Conservation (phyloP, 2,888 invertebrate genomes). For the Volucella bombylans region DNA sequence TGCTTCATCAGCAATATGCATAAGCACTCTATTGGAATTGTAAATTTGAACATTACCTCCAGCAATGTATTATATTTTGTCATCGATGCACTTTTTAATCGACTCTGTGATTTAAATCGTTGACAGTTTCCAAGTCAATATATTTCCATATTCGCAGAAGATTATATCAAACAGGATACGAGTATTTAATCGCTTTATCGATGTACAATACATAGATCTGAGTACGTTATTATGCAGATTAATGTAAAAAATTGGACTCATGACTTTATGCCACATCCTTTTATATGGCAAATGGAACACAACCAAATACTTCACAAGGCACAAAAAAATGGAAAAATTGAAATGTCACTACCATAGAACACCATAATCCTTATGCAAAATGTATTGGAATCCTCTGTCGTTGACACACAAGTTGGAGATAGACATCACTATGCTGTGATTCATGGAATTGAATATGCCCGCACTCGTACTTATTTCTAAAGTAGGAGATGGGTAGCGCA, state of each 20-base stretch:
- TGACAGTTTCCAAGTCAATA: too few species aligned
- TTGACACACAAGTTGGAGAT: constrained; percentile 24
- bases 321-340: neutral
- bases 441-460: neutral
- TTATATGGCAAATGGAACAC: neutral
- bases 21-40: too few species aligned
- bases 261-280: neutral
- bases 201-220: constrained; percentile 1
- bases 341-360: constrained; percentile 16
- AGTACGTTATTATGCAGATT: constrained; percentile 20
- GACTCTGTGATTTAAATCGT: too few species aligned
- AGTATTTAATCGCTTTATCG: constrained; percentile 24
- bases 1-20: too few species aligned
- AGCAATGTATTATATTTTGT: too few species aligned
- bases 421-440: constrained; percentile 5
- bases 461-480: neutral
- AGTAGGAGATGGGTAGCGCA: neutral
- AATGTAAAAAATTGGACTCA: constrained; percentile 30
- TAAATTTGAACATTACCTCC: too few species aligned
- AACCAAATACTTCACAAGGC: constrained; percentile 26
- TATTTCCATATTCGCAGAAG: too few species aligned
- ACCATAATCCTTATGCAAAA: constrained; percentile 38
- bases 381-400: constrained; percentile 1
- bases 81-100: too few species aligned
- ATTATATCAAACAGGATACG: neutral